Evolutionary conservation across 2,113 vertebrate genomes (phyloP), one percentile per base, ranked within the genome.

Genomic region (Saguinus midas): DNA sequence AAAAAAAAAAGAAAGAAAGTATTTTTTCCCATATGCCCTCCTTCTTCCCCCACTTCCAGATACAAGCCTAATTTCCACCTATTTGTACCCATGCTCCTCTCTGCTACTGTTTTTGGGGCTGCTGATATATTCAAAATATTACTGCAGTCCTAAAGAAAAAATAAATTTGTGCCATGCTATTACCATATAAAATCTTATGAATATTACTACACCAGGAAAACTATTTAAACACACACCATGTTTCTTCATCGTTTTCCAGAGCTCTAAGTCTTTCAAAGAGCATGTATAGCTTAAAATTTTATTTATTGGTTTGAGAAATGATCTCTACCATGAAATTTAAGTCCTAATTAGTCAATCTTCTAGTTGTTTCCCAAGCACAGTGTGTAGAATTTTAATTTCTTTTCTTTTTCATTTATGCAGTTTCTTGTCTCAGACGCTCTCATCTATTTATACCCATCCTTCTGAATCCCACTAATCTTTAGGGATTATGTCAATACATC

Each of bases 1-100:
- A n/a, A n/a, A n/a, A n/a, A n/a, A n/a, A n/a, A n/a, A n/a, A n/a
- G n/a, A n/a, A 50, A 20, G 13, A 11, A 32, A 18, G 8, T 1
- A 25, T 50, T n/a, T 37, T 58, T 32, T 83, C 17, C n/a, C 27
- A 75, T 0, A 3, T 27, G 4, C 29, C 5, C 5, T 20, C 21
- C 13, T 21, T 17, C 9, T 20, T 21, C 5, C 21, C 7, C 14
- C 13, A 16, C 7, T 23, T 52, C 12, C 2, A 6, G 9, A 12
- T 16, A 3, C 3, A 27, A 50, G 13, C 0, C 17, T 29, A 0
- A 1, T 12, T 43, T 70, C 21, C 9, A 16, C 6, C 25, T 23
- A 1, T 11, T 55, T 68, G 27, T 20, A 58, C 57, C 35, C 8
- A 5, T 3, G 43, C 8, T 43, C 5, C 25, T 11, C 55, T 66